These are phyloP conservation scores for Prietella phreatophila DNA, from an alignment of 2,113 vertebrate genomes.

Conservation along the genomic window DNA sequence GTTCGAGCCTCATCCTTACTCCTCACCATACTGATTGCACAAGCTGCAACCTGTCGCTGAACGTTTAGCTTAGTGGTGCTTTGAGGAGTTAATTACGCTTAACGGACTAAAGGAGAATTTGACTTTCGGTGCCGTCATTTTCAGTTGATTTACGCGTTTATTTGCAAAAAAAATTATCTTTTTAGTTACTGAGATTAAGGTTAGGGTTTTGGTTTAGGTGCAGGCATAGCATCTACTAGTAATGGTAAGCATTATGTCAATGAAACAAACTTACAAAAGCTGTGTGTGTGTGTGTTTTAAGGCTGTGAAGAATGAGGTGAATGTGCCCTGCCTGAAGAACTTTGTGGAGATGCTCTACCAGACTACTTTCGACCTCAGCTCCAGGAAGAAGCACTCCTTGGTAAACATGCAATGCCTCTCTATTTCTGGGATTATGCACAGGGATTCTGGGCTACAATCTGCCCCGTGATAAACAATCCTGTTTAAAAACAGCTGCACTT, in stretches of 20 bases:
- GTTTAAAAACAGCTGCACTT: neutral
- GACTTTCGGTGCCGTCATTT: neutral
- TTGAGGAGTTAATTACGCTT: neutral
- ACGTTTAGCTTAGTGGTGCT: neutral
- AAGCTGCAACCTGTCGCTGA: neutral
- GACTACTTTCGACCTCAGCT: conserved; percentile 97
- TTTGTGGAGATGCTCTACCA: conserved; percentile 99
- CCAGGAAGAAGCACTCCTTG: conserved; percentile 98
- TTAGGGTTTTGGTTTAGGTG: neutral
- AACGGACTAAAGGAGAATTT: neutral
- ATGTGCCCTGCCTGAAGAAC: conserved; percentile 97
- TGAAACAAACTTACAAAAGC: neutral
- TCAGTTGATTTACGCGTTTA: neutral
- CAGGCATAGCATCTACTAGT: neutral
- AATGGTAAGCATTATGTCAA: neutral
- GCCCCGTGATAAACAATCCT: neutral
- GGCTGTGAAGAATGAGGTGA: conserved; percentile 99
- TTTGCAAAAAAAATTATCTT: no score
- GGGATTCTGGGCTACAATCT: neutral
- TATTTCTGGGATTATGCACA: neutral
- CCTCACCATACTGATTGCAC: neutral
- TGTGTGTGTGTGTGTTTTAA: conserved; percentile 61
- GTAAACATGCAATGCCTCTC: conserved; percentile 65
- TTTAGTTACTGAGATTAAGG: neutral
- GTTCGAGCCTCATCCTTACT: neutral